Evolutionary conservation across 1,140 invertebrate genomes (phyloP).

Genomic region (Heliconius hewitsoni): DNA sequence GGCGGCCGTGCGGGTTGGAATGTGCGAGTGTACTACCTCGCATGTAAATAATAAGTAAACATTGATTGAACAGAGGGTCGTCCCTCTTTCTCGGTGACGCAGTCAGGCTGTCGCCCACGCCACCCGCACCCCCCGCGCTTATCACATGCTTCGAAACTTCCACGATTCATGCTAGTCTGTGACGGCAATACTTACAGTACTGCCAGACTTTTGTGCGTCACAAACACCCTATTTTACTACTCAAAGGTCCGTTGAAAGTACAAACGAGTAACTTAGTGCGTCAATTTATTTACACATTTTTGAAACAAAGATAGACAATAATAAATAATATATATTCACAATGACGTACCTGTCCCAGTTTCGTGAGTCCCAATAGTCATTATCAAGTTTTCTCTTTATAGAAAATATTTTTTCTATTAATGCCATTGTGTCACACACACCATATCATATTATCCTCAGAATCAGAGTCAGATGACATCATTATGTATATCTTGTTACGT

Average conservation of each 20-base stretch:
- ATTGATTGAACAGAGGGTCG: constrained; percentile 55
- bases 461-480: constrained; percentile 48
- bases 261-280: constrained; percentile 40
- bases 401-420: constrained; percentile 75
- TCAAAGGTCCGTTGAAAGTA: constrained; percentile 32
- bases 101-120: constrained; percentile 57
- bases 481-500: constrained; percentile 38
- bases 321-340: constrained; percentile 47
- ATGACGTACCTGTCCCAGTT: constrained; percentile 73
- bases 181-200: constrained; percentile 42
- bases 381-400: constrained; percentile 74
- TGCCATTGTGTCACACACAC: constrained; percentile 69
- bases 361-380: constrained; percentile 64
- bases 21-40: constrained; percentile 73
- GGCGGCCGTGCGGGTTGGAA: constrained; percentile 65
- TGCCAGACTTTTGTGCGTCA: constrained; percentile 61
- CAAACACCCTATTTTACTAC: constrained; percentile 35
- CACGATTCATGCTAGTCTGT: constrained; percentile 41
- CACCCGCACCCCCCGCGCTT: constrained; percentile 58
- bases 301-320: constrained; percentile 56
- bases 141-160: constrained; percentile 63
- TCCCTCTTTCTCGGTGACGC: constrained; percentile 63
- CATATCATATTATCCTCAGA: constrained; percentile 56
- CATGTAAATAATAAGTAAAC: constrained; percentile 74
- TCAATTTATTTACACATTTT: constrained; percentile 51